Percentiles rank a stretch among this genome's conserved stretches.
phyloP scores from a whole-genome alignment of 2,888 invertebrate species.

The Scrobipalpa costella region DNA sequence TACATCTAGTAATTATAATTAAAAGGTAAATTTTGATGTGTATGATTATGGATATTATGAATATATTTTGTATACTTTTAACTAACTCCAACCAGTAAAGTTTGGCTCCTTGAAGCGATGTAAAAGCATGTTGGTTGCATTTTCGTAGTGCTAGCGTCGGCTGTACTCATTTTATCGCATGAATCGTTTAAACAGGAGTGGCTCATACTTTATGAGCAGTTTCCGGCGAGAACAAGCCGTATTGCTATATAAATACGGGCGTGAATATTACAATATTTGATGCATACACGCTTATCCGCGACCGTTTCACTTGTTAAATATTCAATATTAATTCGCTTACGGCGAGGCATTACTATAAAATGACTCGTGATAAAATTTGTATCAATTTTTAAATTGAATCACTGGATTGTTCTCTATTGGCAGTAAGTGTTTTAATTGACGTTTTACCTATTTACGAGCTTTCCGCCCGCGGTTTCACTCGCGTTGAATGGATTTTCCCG shows the following conservation, averaged over 20 bases:
- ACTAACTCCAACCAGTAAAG: neutral
- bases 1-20: no score
- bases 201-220: constrained; percentile 53
- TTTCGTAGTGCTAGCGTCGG: constrained; percentile 30
- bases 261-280: constrained; percentile 57
- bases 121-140: constrained; percentile 17
- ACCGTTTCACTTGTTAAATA: constrained; percentile 56
- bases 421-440: neutral
- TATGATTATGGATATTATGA: no score
- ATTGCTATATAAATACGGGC: constrained; percentile 58
- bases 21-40: no score
- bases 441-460: neutral
- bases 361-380: constrained; percentile 44
- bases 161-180: constrained; percentile 37
- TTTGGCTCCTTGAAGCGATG: neutral
- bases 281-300: constrained; percentile 54
- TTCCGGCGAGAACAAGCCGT: constrained; percentile 54
- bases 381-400: constrained; percentile 35
- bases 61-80: neutral
- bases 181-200: constrained; percentile 43
- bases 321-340: constrained; percentile 62
- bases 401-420: neutral
- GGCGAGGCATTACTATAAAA: constrained; percentile 51
- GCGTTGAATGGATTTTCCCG: neutral
- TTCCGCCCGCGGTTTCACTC: no score